These are phyloP conservation scores for Natator depressus DNA, from an alignment of 2,113 vertebrate species.

Conservation along the genomic window DNA sequence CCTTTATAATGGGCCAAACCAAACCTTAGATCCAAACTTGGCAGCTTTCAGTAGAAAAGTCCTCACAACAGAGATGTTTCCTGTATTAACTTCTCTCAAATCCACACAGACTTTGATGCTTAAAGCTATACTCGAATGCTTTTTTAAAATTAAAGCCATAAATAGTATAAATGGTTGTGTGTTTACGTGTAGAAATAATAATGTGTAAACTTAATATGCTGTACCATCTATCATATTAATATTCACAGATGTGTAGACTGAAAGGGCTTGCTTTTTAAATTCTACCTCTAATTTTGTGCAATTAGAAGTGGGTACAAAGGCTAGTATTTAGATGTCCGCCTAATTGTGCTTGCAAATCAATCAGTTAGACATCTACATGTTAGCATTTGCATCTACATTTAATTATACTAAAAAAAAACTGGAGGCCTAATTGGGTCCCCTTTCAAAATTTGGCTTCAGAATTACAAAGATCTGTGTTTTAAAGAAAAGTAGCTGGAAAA, in stretches of 20 bases:
- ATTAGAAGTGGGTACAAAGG: neutral
- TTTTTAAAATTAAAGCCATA: constrained; percentile 5
- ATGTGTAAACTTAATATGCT: neutral
- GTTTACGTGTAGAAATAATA: neutral
- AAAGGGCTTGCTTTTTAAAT: neutral
- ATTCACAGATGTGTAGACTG: neutral
- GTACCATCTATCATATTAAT: neutral
- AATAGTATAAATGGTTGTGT: neutral
- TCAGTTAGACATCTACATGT: neutral
- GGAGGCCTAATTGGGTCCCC: neutral
- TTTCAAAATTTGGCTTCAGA: neutral
- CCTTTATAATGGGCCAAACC: neutral
- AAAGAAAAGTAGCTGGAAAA: accelerated
- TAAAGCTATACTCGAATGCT: constrained; percentile 17
- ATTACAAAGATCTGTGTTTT: neutral
- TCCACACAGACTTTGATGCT: neutral
- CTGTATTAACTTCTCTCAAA: constrained; percentile 3
- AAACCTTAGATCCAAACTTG: neutral
- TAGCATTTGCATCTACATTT: neutral
- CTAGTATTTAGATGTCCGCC: neutral
- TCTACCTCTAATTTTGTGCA: neutral
- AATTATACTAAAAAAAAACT: neutral
- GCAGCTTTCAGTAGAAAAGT: neutral
- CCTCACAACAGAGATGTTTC: neutral
- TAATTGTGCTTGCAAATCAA: constrained; percentile 26